These are phyloP conservation scores for Leptonema lineaticorne DNA, from an alignment of 1,140 invertebrate genomes.

Conservation along the genomic window DNA sequence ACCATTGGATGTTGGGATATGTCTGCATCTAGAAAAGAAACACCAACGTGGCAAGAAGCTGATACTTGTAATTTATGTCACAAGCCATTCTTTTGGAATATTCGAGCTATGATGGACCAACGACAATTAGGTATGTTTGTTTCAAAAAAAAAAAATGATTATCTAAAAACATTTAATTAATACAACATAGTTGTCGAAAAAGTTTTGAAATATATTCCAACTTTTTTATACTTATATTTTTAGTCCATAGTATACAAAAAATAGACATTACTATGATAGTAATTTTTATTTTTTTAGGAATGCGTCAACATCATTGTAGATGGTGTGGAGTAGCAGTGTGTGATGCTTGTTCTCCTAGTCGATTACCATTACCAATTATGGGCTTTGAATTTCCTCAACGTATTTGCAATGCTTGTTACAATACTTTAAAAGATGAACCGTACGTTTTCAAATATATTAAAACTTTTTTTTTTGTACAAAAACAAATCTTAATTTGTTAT, in stretches of 20 bases:
- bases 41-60: constrained; percentile 90
- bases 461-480: neutral
- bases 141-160: neutral
- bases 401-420: constrained; percentile 90
- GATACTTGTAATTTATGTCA: constrained; percentile 92
- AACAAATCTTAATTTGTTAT: constrained; percentile 3
- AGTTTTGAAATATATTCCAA: no score
- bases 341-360: constrained; percentile 85
- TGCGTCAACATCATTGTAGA: constrained; percentile 87
- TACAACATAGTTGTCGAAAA: no score
- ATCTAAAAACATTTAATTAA: no score
- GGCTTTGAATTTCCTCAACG: constrained; percentile 97
- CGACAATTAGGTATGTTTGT: constrained; percentile 76
- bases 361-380: constrained; percentile 89
- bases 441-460: constrained; percentile 56
- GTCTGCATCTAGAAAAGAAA: constrained; percentile 82
- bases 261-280: no score
- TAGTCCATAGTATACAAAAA: no score
- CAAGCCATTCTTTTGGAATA: constrained; percentile 98
- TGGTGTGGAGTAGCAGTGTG: constrained; percentile 92
- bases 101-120: constrained; percentile 96
- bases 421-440: constrained; percentile 82
- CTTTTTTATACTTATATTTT: no score
- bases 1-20: constrained; percentile 93
- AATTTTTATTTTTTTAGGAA: constrained; percentile 45